Percentiles rank a stretch among this genome's conserved stretches.
Conservation (phyloP, 2,113 vertebrate species). For the Electrona antarctica region DNA sequence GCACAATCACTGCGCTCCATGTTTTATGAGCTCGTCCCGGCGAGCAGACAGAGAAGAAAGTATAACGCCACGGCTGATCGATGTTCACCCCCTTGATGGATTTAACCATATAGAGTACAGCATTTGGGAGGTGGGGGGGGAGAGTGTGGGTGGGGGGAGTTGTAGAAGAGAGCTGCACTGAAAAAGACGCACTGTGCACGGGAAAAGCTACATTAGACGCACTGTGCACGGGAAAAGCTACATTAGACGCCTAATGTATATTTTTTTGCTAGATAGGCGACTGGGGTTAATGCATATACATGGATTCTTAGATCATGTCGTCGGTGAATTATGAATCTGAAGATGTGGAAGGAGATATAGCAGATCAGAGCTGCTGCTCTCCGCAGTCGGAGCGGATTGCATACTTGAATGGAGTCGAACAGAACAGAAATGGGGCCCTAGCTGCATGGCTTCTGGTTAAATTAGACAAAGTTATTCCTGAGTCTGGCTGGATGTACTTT, state of each 20-base stretch:
- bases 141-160: constrained; percentile 34
- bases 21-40: constrained; percentile 68
- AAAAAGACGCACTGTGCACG: no score
- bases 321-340: constrained; percentile 38
- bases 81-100: constrained; percentile 64
- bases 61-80: constrained; percentile 61
- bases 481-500: background rate
- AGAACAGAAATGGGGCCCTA: constrained; percentile 23
- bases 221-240: constrained; percentile 35
- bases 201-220: constrained; percentile 40
- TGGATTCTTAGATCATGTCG: constrained; percentile 18
- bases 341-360: background rate
- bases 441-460: constrained; percentile 7
- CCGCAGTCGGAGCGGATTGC: background rate
- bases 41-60: constrained; percentile 63
- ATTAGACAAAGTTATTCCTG: constrained; percentile 11
- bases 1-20: constrained; percentile 66
- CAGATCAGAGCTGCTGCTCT: background rate
- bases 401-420: constrained; percentile 5
- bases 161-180: constrained; percentile 6
- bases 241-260: constrained; percentile 43
- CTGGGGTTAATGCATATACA: constrained; percentile 29
- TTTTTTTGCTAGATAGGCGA: constrained; percentile 34
- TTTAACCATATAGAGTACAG: constrained; percentile 62
- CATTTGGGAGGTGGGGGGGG: constrained; percentile 46